These are phyloP conservation scores for Philypnodon macrostomus DNA, from an alignment of 2,797 vertebrate genomes.

Conservation along the genomic window DNA sequence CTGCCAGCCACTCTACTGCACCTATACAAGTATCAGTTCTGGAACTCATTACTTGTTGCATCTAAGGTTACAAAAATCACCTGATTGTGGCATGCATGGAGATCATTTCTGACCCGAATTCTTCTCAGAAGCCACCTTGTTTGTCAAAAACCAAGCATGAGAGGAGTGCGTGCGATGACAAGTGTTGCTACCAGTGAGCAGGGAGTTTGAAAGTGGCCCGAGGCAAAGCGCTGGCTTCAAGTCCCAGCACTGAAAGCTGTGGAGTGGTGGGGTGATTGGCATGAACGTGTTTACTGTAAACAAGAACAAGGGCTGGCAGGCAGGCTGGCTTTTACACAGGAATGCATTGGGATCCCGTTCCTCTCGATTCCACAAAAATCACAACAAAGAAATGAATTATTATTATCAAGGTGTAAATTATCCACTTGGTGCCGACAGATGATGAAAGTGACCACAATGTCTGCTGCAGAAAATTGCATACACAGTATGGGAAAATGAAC, in stretches of 20 bases:
- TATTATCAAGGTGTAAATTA: constrained; percentile 32
- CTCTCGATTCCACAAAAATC: constrained; percentile 14
- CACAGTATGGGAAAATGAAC: background rate
- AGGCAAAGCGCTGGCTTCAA: constrained; percentile 41
- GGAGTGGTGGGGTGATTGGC: constrained; percentile 54
- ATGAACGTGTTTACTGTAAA: constrained; percentile 69
- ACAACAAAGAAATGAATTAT: constrained; percentile 24
- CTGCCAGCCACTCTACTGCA: constrained; percentile 6
- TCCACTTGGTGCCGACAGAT: constrained; percentile 4
- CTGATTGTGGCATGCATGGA: background rate
- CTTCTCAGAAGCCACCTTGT: background rate
- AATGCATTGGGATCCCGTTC: constrained; percentile 54
- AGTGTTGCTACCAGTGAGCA: constrained; percentile 35
- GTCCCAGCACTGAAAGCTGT: constrained; percentile 36
- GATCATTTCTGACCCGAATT: constrained; percentile 4
- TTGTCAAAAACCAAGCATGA: constrained; percentile 27
- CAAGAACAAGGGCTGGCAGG: constrained; percentile 54
- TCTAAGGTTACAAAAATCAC: constrained; percentile 12
- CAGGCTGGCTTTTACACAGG: constrained; percentile 58
- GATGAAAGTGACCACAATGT: constrained; percentile 13
- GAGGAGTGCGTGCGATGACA: constrained; percentile 11
- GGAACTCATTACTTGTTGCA: constrained; percentile 14
- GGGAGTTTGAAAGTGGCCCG: constrained; percentile 35
- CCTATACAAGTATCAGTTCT: constrained; percentile 10
- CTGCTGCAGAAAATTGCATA: constrained; percentile 2